phyloP scores from a whole-genome alignment of 2,797 vertebrate genomes.

The Graptemys geographica region DNA sequence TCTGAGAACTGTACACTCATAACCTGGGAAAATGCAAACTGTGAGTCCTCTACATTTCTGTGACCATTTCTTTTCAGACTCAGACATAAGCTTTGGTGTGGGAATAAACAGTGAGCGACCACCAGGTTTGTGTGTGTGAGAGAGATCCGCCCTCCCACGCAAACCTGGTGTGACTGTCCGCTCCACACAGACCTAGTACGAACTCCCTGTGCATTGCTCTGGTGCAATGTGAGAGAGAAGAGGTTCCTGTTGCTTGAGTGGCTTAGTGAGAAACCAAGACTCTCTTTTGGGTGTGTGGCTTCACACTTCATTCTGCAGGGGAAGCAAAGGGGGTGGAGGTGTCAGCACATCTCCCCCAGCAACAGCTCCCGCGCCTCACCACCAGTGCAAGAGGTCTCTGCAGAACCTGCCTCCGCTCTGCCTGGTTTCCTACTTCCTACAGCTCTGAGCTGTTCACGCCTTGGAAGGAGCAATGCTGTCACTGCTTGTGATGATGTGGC shows the following conservation, averaged over 20 bases:
- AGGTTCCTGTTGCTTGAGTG: not conserved
- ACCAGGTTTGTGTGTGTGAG: not conserved
- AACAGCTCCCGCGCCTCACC: not conserved
- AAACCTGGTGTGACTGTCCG: not conserved
- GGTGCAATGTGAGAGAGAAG: too few species aligned
- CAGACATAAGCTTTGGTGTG: not conserved
- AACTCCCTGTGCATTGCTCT: not conserved
- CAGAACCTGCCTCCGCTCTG: not conserved
- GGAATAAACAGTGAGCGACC: not conserved
- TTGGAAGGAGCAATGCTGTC: too few species aligned
- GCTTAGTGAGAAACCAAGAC: not conserved
- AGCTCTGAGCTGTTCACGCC: not conserved
- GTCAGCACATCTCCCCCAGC: too few species aligned
- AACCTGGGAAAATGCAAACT: not conserved
- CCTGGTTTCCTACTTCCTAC: not conserved
- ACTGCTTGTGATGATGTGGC: not conserved
- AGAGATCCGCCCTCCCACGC: not conserved
- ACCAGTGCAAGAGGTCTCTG: too few species aligned
- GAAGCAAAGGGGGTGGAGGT: not conserved
- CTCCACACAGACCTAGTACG: too few species aligned
- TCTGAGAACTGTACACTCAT: not conserved
- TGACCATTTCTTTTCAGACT: not conserved
- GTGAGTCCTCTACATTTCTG: not conserved
- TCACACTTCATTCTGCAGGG: not conserved
- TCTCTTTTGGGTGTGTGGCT: not conserved